Evolutionary conservation across 2,888 invertebrate genomes (phyloP).

Genomic region (Conops quadrifasciatus): DNA sequence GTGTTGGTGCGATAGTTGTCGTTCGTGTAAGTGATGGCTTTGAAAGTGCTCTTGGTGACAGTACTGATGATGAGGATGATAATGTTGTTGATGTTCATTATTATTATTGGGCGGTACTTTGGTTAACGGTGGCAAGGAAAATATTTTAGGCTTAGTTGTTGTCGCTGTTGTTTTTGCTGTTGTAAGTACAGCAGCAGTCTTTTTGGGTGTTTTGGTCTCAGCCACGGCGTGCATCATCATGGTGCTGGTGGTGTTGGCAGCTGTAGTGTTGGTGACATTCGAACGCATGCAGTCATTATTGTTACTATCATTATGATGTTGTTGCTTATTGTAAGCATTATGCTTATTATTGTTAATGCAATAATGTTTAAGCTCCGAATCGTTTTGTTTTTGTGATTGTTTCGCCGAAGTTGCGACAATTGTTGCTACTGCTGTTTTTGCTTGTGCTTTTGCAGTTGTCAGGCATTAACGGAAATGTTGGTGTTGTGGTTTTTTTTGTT

Average conservation of each 20-base stretch:
- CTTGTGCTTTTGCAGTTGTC: not conserved
- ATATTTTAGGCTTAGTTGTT: conserved; percentile 53
- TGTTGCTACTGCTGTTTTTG: conserved; percentile 1
- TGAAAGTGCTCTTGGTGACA: conserved; percentile 25
- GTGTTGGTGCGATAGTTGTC: not conserved
- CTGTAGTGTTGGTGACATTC: conserved; percentile 46
- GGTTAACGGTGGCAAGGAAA: conserved; percentile 54
- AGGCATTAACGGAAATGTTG: not conserved
- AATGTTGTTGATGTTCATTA: conserved; percentile 19
- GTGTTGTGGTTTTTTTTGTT: conserved; percentile 11
- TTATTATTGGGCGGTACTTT: conserved; percentile 24
- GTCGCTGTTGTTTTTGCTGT: conserved; percentile 41
- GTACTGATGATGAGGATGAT: conserved; percentile 32
- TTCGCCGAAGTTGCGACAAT: not conserved
- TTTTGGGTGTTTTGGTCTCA: conserved; percentile 7
- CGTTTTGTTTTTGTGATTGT: conserved; percentile 12
- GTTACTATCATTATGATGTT: conserved; percentile 48
- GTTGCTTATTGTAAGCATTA: conserved; percentile 27
- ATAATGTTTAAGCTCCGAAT: conserved; percentile 28
- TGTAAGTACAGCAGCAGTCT: not conserved
- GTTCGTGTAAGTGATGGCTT: conserved; percentile 30
- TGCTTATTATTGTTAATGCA: conserved; percentile 25
- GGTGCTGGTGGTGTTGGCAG: conserved; percentile 36
- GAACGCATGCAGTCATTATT: conserved; percentile 55
- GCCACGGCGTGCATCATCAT: not conserved